Evolutionary conservation across 2,888 invertebrate species (phyloP).

Genomic region (Ormyrus labotus): DNA sequence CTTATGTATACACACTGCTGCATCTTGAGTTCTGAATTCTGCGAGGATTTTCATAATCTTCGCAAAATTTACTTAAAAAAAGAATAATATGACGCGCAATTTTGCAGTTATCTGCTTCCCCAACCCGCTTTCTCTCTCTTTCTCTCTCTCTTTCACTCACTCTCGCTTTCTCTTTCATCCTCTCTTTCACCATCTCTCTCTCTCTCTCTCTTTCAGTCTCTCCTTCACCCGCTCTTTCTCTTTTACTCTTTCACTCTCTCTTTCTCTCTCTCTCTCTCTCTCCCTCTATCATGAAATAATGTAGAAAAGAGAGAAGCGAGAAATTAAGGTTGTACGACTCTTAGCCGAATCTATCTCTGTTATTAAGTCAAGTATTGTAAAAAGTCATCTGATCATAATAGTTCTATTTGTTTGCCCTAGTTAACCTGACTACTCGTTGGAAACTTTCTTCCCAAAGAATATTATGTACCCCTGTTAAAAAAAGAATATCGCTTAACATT

Average conservation of each 20-base stretch:
- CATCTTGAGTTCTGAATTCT: background rate
- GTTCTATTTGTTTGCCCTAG: too few species aligned
- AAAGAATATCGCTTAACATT: slow-evolving; percentile 1
- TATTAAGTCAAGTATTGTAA: too few species aligned
- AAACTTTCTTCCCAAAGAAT: too few species aligned
- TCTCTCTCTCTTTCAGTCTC: background rate
- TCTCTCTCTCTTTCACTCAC: slow-evolving; percentile 16
- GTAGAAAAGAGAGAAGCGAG: too few species aligned
- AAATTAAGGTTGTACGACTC: too few species aligned
- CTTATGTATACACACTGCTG: slow-evolving; percentile 26
- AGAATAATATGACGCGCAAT: background rate
- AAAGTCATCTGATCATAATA: too few species aligned
- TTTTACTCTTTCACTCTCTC: background rate
- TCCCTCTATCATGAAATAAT: too few species aligned
- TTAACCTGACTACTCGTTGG: too few species aligned
- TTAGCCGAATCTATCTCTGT: too few species aligned
- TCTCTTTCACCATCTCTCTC: background rate
- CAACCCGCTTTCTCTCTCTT: background rate
- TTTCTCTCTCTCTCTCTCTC: slow-evolving; percentile 24
- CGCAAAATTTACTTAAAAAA: slow-evolving; percentile 3
- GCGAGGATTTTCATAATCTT: slow-evolving; percentile 4
- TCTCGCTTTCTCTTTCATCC: background rate
- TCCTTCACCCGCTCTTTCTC: too few species aligned
- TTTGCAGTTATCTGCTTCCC: too few species aligned
- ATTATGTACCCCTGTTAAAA: background rate